phyloP scores from a whole-genome alignment of 2,888 invertebrate species.

The Cheilosia scutellata region DNA sequence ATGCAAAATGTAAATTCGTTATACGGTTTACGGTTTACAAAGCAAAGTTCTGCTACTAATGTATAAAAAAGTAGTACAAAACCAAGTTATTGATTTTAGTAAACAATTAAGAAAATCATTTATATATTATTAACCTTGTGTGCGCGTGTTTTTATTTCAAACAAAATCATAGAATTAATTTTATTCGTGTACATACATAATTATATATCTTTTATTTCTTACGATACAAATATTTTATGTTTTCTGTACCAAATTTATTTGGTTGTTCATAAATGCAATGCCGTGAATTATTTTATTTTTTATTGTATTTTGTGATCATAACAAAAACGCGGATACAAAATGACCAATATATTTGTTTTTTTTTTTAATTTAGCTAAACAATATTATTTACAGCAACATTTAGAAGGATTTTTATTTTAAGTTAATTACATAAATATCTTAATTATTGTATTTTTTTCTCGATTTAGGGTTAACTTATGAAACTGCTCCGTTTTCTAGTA shows the following conservation, averaged over 20 bases:
- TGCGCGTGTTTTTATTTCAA: slow-evolving; percentile 47
- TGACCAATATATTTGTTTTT: slow-evolving; percentile 40
- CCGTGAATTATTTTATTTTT: slow-evolving; percentile 45
- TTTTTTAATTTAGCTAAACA: slow-evolving; percentile 43
- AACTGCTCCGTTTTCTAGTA: slow-evolving; percentile 65
- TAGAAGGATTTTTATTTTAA: slow-evolving; percentile 60
- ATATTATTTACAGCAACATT: slow-evolving; percentile 25
- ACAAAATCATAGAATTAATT: slow-evolving; percentile 32
- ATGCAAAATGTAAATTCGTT: slow-evolving; percentile 33
- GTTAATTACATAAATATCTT: slow-evolving; percentile 25
- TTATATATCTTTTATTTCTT: slow-evolving; percentile 59
- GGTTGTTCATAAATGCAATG: slow-evolving; percentile 14
- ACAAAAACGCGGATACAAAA: slow-evolving; percentile 28
- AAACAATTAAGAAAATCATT: slow-evolving; percentile 37
- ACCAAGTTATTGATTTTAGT: slow-evolving; percentile 45
- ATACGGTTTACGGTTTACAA: slow-evolving; percentile 18
- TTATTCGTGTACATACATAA: slow-evolving; percentile 64
- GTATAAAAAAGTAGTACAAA: slow-evolving; percentile 65
- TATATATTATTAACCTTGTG: slow-evolving; percentile 36
- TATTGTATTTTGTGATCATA: slow-evolving; percentile 54
- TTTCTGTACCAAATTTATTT: slow-evolving; percentile 29
- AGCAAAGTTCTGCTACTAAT: slow-evolving; percentile 64
- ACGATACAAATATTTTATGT: slow-evolving; percentile 23
- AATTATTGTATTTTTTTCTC: slow-evolving; percentile 26
- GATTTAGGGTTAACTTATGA: slow-evolving; percentile 60